Conservation (phyloP, 2,113 vertebrate genomes). For the Emydocephalus ijimae region DNA sequence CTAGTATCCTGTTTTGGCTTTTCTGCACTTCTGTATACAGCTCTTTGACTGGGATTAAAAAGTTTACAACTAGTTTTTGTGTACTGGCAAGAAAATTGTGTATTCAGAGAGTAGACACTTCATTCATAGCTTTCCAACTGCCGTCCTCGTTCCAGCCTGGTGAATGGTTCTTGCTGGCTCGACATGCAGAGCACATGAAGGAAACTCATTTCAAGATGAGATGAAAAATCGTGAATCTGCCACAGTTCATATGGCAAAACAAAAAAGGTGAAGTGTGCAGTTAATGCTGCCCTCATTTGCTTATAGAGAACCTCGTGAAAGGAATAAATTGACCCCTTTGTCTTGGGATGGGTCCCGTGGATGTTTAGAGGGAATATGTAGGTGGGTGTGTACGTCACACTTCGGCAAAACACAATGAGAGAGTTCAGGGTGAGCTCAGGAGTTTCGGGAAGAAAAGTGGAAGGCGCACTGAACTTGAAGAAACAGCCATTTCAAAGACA, state of each 20-base stretch:
- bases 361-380: slow-evolving; percentile 45
- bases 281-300: not conserved
- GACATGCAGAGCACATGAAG: not conserved
- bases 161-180: not conserved
- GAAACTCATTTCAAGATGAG: not conserved
- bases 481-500: not conserved
- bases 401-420: slow-evolving; percentile 68
- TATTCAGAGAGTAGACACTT: not conserved
- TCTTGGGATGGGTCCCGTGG: slow-evolving; percentile 34
- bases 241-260: not conserved
- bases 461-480: not conserved
- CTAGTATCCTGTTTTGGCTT: not conserved
- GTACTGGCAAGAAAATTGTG: not conserved
- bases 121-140: not conserved
- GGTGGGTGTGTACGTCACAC: slow-evolving; percentile 51
- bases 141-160: not conserved
- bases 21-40: not conserved
- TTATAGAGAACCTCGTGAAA: not conserved
- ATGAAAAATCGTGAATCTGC: not conserved
- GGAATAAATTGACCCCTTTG: slow-evolving; percentile 27
- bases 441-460: slow-evolving; percentile 13
- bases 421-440: slow-evolving; percentile 65
- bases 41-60: not conserved
- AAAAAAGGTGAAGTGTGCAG: not conserved
- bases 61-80: not conserved